Conservation (phyloP, 2,797 vertebrate genomes). For the Tolypeutes matacus region DNA sequence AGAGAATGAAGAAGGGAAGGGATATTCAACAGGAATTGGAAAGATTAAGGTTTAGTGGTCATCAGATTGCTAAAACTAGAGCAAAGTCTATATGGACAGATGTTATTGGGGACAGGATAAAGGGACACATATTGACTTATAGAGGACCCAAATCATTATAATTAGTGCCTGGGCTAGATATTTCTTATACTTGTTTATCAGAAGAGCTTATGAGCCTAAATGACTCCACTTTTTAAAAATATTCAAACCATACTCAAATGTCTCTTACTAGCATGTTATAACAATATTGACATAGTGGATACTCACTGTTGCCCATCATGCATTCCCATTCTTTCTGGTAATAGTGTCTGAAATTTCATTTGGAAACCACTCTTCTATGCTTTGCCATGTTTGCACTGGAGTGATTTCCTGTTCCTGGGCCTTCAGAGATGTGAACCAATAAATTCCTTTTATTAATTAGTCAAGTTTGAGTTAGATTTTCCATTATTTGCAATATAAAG, state of each 20-base stretch:
- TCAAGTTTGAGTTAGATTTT: neutral
- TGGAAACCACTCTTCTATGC: neutral
- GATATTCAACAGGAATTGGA: neutral
- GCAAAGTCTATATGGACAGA: neutral
- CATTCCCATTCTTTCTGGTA: neutral
- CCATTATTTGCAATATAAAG: neutral
- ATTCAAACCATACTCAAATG: neutral
- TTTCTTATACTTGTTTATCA: neutral
- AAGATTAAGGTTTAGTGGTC: neutral
- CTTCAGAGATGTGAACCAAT: neutral
- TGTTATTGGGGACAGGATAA: neutral
- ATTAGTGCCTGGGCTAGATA: neutral
- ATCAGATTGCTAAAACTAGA: neutral
- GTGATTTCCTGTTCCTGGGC: neutral
- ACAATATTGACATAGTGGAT: neutral
- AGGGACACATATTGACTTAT: neutral
- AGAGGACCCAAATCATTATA: neutral
- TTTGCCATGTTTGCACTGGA: neutral
- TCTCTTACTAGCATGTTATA: conserved; percentile 1
- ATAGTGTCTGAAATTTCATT: neutral
- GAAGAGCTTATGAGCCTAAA: neutral
- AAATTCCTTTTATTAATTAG: conserved; percentile 21
- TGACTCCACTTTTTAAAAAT: neutral
- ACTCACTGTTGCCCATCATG: neutral
- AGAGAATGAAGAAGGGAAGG: conserved; percentile 1